Evolutionary conservation across 64 coral and sea anemone species (phyloP), one percentile per base, ranked within the genome.

Genomic region (Catalaphyllia jardinei): DNA sequence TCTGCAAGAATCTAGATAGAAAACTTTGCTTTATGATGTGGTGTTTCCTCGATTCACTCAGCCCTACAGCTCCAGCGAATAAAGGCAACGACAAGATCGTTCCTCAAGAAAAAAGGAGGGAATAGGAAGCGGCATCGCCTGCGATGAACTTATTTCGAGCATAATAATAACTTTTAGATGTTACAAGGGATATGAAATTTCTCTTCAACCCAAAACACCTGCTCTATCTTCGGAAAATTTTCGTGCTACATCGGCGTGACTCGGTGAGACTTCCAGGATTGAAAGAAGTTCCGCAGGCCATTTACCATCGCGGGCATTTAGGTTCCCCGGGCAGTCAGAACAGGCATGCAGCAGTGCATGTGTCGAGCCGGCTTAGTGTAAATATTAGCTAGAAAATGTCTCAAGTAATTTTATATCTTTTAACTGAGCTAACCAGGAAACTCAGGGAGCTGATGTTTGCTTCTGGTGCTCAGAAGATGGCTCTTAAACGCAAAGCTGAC

Each of bases 321-420:
- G 50, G 11, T 46, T 12, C 46, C 8, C 38, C 12, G 1, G 31
- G 17, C 31, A 20, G 31, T 19, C 6, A 22, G 30, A 38, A 35
- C 46, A 76, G 52, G 4, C 79, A 38, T 84, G 81, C 35, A 27
- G 2, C 1, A 14, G 11, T 4, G 81, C 81, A 84, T 71, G 81
- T 42, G 13, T 84, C 50, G 31, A 12, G 19, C 33, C 12, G 24
- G 12, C 61, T 24, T 12, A 50, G 33, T 84, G 81, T 67, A 83
- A 84, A 84, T 50, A 84, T 64, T 84, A 24, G 22, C 62, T 67
- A 67, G 52, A 76, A 77, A 25, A 96, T 96, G 94, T 96, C 94
- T 90, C 94, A 96, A 73, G 55, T 93, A 10, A 71, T 96, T 77
- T 75, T 96, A 73, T 96, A 90, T 60, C 31, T 96, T 30, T 69